phyloP scores from a whole-genome alignment of 1,140 invertebrate genomes.

The Dendrolimus kikuchii region DNA sequence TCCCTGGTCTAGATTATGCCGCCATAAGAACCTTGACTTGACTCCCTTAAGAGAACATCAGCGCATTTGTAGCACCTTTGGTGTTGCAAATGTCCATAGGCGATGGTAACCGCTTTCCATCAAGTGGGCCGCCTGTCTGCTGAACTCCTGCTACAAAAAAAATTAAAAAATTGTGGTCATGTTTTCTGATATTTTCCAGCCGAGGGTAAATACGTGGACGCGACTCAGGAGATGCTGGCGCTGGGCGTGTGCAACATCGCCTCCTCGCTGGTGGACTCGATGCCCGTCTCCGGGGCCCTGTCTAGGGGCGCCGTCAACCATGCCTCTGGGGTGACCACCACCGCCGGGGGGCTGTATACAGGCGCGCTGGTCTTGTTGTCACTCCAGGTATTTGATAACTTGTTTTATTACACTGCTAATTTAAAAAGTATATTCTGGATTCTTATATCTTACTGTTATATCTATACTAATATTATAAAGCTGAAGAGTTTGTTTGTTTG shows the following conservation, averaged over 20 bases:
- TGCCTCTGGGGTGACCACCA: slow-evolving; percentile 87
- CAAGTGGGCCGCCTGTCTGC: too few relatives aligned
- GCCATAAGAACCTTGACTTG: too few relatives aligned
- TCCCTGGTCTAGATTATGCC: too few relatives aligned
- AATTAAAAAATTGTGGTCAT: too few relatives aligned
- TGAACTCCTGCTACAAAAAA: too few relatives aligned
- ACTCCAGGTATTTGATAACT: slow-evolving; percentile 64
- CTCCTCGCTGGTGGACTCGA: slow-evolving; percentile 88
- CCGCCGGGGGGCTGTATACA: slow-evolving; percentile 88
- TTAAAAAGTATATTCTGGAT: neutral
- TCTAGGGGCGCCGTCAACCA: slow-evolving; percentile 91
- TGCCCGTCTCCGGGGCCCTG: slow-evolving; percentile 89
- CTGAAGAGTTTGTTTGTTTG: too few relatives aligned
- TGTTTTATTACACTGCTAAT: neutral
- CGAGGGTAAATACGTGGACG: slow-evolving; percentile 82
- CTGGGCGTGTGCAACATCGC: slow-evolving; percentile 86
- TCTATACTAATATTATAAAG: too few relatives aligned
- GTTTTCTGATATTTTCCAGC: slow-evolving; percentile 20
- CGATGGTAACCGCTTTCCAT: too few relatives aligned
- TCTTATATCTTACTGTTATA: neutral
- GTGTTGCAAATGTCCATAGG: too few relatives aligned
- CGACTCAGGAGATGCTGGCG: slow-evolving; percentile 86
- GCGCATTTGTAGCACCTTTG: too few relatives aligned
- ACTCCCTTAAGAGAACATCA: too few relatives aligned
- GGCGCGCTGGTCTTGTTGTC: slow-evolving; percentile 83